phyloP scores from a whole-genome alignment of 2,113 vertebrate species.

The Rousettus leschenaultii region DNA sequence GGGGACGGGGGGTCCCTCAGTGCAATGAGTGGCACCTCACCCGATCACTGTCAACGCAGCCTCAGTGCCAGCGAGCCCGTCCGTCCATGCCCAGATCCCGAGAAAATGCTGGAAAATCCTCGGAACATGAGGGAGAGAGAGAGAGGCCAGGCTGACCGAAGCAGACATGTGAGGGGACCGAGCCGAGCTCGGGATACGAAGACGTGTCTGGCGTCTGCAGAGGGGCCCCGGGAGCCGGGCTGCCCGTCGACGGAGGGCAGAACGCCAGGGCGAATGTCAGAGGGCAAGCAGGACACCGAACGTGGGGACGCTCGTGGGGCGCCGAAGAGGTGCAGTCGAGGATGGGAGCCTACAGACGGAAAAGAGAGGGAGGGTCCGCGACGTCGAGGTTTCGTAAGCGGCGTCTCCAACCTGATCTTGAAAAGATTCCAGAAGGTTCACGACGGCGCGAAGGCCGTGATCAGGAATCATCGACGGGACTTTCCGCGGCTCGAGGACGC shows the following conservation, averaged over 20 bases:
- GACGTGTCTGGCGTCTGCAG: not conserved
- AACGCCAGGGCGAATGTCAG: fast-evolving
- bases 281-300: not conserved
- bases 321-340: not conserved
- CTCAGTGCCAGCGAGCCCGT: not conserved
- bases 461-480: not conserved
- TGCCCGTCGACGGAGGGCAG: not conserved
- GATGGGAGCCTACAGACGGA: fast-evolving
- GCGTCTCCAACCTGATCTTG: not conserved
- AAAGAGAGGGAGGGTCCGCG: not conserved
- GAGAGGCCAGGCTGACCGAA: not conserved
- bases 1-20: not conserved
- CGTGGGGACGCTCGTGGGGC: too few species aligned
- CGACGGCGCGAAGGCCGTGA: not conserved
- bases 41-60: fast-evolving
- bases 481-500: not conserved
- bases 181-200: not conserved
- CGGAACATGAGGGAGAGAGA: not conserved
- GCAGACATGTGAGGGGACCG: not conserved
- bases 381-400: not conserved
- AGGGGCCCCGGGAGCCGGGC: not conserved
- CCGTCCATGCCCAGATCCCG: fast-evolving
- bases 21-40: too few species aligned
- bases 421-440: not conserved
- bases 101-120: not conserved